Base-by-base conservation (phyloP, 2,888 invertebrate species). In the Andrena marginata region DNA sequence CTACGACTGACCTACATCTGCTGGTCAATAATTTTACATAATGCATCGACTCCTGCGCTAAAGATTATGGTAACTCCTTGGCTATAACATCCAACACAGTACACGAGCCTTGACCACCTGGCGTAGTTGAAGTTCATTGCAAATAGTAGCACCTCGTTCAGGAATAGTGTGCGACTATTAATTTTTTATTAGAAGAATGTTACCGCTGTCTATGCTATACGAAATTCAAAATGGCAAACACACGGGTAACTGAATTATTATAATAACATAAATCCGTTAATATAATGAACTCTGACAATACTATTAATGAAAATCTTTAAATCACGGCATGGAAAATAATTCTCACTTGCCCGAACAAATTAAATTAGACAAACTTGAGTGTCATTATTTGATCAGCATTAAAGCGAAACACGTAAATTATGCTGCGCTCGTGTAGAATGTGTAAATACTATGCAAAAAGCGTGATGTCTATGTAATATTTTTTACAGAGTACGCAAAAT, bases 11-110 rank as follows among this genome's bases (percentile, higher is more conserved):
- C 78, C 84, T 51, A 83, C 54, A 70, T 73, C 8, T 26, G 7
- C 1, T 33, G 20, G 16, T 84, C 84, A 68, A 84, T 84, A 63
- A 62, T 67, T 76, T 48, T 84, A 73, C 70, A 84, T 84, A 79
- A 84, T 84, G 49, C 62, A 84, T 76, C 54, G 42, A 63, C 62
- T 67, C 64, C 64, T 68, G 48, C 26, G 73, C 64, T 60, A 63
- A 63, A 59, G 71, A 74, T 74, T 72, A 54, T 59, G 56, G 54
- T n/a, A 59, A 69, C 69, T 64, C 26, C 56, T 51, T 23, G 35
- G 64, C 56, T 64, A 63, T 59, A 76, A 26, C 2, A 16, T 16
- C 31, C 2, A 70, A 78, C 23, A 10, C 23, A n/a, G 42, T 64
- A 48, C 35, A 7, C 26, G 8, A 8, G 68, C 82, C 81, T 82